phyloP scores from a whole-genome alignment of 2,797 vertebrate species.

The Notolabrus celidotus region DNA sequence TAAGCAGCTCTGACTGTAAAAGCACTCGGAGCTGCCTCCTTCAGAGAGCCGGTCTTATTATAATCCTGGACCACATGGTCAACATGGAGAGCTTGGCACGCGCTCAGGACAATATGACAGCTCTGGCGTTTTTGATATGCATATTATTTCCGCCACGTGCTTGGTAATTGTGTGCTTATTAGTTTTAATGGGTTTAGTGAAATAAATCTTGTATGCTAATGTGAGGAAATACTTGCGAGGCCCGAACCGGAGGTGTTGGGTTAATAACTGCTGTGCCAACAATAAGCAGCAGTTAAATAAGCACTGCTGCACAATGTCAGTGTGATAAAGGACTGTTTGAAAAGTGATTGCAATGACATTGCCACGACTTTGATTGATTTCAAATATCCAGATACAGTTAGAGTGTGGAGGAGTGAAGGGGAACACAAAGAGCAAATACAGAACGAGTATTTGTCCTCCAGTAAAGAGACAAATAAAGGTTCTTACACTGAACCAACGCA shows the following conservation, averaged over 20 bases:
- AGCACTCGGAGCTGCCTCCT: slow-evolving; percentile 45
- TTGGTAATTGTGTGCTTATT: slow-evolving; percentile 82
- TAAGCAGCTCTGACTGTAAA: slow-evolving; percentile 57
- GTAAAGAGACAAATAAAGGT: too few species aligned
- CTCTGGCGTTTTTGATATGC: slow-evolving; percentile 74
- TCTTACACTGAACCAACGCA: too few species aligned
- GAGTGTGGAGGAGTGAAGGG: too few species aligned
- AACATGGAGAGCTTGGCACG: slow-evolving; percentile 70
- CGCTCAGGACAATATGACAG: slow-evolving; percentile 77
- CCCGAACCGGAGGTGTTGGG: slow-evolving; percentile 59
- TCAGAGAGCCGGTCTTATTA: slow-evolving; percentile 68
- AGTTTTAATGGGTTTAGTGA: slow-evolving; percentile 77
- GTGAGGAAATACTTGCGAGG: slow-evolving; percentile 37
- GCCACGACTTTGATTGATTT: too few species aligned
- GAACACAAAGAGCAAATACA: too few species aligned
- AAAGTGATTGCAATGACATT: too few species aligned
- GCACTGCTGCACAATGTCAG: slow-evolving; percentile 21
- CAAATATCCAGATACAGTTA: too few species aligned
- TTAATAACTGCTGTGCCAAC: slow-evolving; percentile 53
- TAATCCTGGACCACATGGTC: slow-evolving; percentile 76
- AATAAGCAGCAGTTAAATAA: slow-evolving; percentile 46
- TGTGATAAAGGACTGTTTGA: slow-evolving; percentile 28
- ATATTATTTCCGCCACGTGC: slow-evolving; percentile 68
- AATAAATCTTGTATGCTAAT: slow-evolving; percentile 69
- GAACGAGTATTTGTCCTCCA: too few species aligned